phyloP scores from a whole-genome alignment of 2,797 vertebrate species.

The Valencia hispanica region DNA sequence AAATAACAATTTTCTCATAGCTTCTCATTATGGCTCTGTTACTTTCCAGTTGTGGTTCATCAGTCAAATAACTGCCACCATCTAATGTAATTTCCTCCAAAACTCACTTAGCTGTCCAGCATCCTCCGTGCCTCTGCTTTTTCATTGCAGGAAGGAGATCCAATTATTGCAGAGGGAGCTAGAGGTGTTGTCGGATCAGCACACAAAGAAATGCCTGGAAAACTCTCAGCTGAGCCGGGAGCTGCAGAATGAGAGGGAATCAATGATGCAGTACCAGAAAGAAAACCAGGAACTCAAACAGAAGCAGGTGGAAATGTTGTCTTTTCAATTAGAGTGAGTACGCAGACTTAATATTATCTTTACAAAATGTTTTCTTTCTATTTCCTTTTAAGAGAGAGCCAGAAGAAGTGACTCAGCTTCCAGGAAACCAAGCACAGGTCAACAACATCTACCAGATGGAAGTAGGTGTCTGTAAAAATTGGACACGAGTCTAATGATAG shows the following conservation, averaged over 20 bases:
- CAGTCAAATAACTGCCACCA: background rate
- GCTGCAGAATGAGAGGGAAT: constrained; percentile 87
- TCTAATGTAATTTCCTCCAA: constrained; percentile 2
- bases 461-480: constrained; percentile 64
- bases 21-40: background rate
- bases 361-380: background rate
- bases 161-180: constrained; percentile 90
- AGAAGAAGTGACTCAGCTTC: constrained; percentile 83
- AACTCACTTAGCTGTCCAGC: background rate
- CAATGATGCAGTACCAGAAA: constrained; percentile 84
- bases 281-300: constrained; percentile 91
- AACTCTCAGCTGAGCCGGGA: constrained; percentile 89
- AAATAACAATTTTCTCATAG: background rate
- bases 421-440: constrained; percentile 81
- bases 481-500: background rate
- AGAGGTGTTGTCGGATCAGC: constrained; percentile 91
- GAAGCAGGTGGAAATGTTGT: constrained; percentile 81
- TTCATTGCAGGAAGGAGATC: constrained; percentile 86
- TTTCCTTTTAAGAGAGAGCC: constrained; percentile 72
- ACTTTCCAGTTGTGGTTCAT: constrained; percentile 6
- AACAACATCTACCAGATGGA: constrained; percentile 89
- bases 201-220: constrained; percentile 94
- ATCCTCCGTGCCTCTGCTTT: constrained; percentile 24
- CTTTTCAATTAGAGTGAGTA: background rate
- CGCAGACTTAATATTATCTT: background rate